Base-by-base conservation (phyloP, 2,888 invertebrate genomes). In the Smittia aterrima region DNA sequence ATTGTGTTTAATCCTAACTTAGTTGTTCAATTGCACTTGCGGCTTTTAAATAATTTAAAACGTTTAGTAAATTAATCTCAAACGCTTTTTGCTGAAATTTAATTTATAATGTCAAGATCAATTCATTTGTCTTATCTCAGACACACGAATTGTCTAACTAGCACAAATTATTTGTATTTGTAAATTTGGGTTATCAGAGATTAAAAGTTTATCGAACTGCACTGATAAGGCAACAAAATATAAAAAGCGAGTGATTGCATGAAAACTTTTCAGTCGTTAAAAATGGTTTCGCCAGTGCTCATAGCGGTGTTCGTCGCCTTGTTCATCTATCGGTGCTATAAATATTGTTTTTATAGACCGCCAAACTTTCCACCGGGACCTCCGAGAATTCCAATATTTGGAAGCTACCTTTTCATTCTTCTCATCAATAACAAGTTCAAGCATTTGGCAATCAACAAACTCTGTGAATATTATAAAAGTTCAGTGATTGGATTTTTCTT, bases 331-430 rank as follows among this genome's bases (percentile, higher is more conserved):
- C 76, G 77, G 6, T 78, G 78, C 0, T 83, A 81, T 75, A 78
- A 79, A 76, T 83, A 81, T 79, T 84, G 85, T 0, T 83, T 81
- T 53, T 82, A 80, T 41, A 83, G 81, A 77, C 85, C 85, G 0
- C 78, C 81, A 1, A 86, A 86, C 75, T 86, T 86, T 77, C 88
- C 89, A 4, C 89, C 89, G 76, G 88, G 89, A 54, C 87, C 89
- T 1, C 87, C 87, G 0, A 85, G 85, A 22, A 79, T 89, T 54
- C 90, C 90, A 0, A 67, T 89, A 18, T 87, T 87, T 77, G 89
- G 90, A 1, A 86, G 86, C 25, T 89, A 89, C 76, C 86, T 87
- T 81, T 83, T 87, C 54, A 78, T 89, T 53, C 79, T 88, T 53
- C 79, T 86, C 74, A 81, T 85, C 40, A 82, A 86, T 76, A 85